These are phyloP conservation scores for Sturmia bella DNA, from an alignment of 2,888 invertebrate genomes.

Conservation along the genomic window DNA sequence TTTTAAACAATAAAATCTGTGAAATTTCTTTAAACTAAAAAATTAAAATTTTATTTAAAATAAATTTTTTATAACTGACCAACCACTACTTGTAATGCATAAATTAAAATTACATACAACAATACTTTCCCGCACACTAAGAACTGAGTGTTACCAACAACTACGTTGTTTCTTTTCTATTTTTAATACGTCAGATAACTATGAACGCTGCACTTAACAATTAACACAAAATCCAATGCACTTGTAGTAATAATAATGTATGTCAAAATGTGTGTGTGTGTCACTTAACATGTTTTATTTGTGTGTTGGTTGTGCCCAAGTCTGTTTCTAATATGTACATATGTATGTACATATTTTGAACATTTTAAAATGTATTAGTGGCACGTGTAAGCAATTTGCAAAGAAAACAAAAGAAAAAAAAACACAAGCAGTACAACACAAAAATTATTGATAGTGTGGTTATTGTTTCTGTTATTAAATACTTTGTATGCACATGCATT, in stretches of 20 bases:
- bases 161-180: not conserved
- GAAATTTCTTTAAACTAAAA: no score
- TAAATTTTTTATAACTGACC: no score
- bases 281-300: constrained; percentile 41
- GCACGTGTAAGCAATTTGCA: constrained; percentile 69
- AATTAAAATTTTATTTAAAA: no score
- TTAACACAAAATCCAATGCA: constrained; percentile 42
- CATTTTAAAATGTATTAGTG: constrained; percentile 51
- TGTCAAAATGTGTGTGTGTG: constrained; percentile 51
- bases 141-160: not conserved
- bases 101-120: not conserved
- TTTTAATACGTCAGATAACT: constrained; percentile 24
- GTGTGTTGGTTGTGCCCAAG: constrained; percentile 1
- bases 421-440: constrained; percentile 21
- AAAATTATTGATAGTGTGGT: constrained; percentile 24
- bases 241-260: constrained; percentile 55
- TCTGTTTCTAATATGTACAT: constrained; percentile 9
- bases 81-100: no score
- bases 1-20: no score
- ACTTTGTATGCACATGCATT: not conserved
- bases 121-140: not conserved
- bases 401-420: constrained; percentile 8
- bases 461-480: constrained; percentile 9
- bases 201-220: constrained; percentile 31
- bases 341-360: not conserved